phyloP scores from a whole-genome alignment of 2,113 vertebrate genomes.

The Pollachius pollachius region DNA sequence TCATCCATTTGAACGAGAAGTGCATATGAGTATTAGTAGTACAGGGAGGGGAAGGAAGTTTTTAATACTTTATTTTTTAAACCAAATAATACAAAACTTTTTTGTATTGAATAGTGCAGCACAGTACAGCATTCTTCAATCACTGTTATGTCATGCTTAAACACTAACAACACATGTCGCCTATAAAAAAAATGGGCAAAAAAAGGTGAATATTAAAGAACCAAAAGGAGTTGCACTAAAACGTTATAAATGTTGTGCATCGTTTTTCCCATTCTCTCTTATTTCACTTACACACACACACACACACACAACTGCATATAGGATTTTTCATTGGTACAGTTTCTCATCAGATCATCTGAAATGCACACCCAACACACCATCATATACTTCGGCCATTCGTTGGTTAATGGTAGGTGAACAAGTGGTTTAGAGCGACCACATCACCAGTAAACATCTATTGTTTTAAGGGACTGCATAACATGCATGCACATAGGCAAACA shows the following conservation, averaged over 20 bases:
- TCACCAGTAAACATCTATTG: too few relatives aligned
- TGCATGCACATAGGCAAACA: too few relatives aligned
- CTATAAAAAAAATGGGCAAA: not conserved
- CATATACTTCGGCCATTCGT: too few relatives aligned
- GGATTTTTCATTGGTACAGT: conserved; percentile 16
- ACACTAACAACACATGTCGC: not conserved
- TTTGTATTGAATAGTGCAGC: not conserved
- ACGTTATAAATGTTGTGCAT: conserved; percentile 6
- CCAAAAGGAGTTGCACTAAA: not conserved
- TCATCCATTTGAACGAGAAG: too few relatives aligned
- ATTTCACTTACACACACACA: conserved; percentile 21
- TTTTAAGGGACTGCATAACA: too few relatives aligned
- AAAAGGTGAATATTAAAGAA: not conserved
- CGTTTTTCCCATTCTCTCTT: conserved; percentile 6
- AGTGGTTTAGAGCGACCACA: too few relatives aligned
- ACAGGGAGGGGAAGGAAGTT: not conserved
- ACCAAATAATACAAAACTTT: not conserved
- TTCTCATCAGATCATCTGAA: conserved; percentile 33
- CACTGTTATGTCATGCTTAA: not conserved
- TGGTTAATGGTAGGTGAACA: too few relatives aligned
- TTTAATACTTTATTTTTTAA: not conserved
- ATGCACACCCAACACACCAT: not conserved
- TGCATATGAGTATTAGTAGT: too few relatives aligned
- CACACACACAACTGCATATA: not conserved
- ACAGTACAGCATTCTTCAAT: not conserved